Evolutionary conservation across 1,140 invertebrate species (phyloP), one percentile per base, ranked within the genome.

Genomic region (Hyles euphorbiae): DNA sequence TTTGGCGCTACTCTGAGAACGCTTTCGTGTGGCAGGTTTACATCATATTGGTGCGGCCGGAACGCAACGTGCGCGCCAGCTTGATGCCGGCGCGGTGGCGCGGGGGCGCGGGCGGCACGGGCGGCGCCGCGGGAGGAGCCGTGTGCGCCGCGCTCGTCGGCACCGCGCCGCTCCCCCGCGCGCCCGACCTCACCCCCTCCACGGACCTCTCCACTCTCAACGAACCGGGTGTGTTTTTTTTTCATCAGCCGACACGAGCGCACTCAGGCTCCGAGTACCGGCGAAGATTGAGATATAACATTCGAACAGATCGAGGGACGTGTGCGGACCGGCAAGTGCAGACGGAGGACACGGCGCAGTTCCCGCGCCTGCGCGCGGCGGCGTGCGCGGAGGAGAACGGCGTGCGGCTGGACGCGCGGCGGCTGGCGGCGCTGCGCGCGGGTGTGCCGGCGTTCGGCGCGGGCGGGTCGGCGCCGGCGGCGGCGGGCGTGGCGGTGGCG

Each of bases 1-100:
- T 22, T 22, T 22, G 22, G 22, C 2, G 22, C 22, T 22, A 22
- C 22, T 22, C 1, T 2, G 22, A 22, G 22, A 22, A 22, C 22
- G 22, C 22, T 22, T 22, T 22, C 46, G 46, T 22, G 46, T 48
- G 46, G 2, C 62, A 98, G 94, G 85, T 98, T 40, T 98, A 98
- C 87, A 98, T 98, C 68, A 98, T 98, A 59, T 81, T 98, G 43
- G 92, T 98, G 33, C 93, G 95, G 52, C 97, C 97, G 3, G 97
- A 98, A 84, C 92, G 96, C 59, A 99, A 99, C 84, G 94, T 98
- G 3, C 92, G 97, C 0, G 96, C 96, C 76, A 95, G 94, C 72
- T 95, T 98, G 92, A 97, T 97, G 95, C 92, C 94, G 32, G 89
- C 92, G 56, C 88, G 92, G 22, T 93, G 92, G 78, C 91, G 91